Evolutionary conservation across 2,797 vertebrate genomes (phyloP).

Genomic region (Centropyge bicolor): DNA sequence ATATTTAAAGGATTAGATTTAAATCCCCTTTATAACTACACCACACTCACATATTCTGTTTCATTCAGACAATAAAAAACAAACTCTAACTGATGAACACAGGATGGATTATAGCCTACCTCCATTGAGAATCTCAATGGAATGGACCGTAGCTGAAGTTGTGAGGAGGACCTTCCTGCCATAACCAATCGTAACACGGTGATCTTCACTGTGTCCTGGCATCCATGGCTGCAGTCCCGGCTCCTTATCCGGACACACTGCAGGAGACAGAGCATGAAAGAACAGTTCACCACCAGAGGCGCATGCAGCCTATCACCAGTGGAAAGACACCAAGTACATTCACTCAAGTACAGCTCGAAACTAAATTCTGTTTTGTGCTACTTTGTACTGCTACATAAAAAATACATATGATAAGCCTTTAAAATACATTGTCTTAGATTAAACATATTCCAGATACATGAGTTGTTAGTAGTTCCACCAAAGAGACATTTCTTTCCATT

Average conservation of each 20-base stretch:
- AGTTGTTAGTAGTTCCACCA: too few species aligned
- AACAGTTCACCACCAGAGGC: neutral
- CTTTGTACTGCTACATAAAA: too few species aligned
- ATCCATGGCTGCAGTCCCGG: conserved; percentile 90
- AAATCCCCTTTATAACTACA: neutral
- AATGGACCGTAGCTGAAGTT: conserved; percentile 92
- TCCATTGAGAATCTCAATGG: conserved; percentile 89
- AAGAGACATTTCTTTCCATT: neutral
- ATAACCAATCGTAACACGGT: conserved; percentile 83
- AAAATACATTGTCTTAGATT: neutral
- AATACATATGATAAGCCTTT: too few species aligned
- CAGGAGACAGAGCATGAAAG: neutral
- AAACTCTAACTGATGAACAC: neutral
- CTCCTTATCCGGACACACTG: conserved; percentile 89
- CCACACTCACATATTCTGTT: neutral
- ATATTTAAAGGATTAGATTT: neutral
- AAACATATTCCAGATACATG: neutral
- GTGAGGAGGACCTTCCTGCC: conserved; percentile 89
- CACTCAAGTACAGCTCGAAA: neutral
- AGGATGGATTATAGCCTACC: conserved; percentile 78
- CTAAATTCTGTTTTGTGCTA: neutral
- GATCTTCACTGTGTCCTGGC: conserved; percentile 88
- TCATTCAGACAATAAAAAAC: neutral
- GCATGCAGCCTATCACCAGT: too few species aligned
- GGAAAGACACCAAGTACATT: neutral